phyloP scores from a whole-genome alignment of 2,113 vertebrate genomes.

The Mustela lutreola region DNA sequence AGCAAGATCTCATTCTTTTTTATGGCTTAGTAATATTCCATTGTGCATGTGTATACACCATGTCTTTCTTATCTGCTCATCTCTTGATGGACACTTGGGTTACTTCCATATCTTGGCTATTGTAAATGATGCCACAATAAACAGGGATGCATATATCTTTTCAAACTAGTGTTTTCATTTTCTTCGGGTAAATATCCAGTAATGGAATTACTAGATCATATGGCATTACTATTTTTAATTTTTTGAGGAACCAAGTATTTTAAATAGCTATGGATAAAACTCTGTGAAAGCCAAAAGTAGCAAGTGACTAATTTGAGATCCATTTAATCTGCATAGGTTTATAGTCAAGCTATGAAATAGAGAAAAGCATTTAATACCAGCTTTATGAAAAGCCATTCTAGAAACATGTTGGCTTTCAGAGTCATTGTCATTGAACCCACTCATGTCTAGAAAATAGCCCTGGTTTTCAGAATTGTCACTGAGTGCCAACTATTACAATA shows the following conservation, averaged over 20 bases:
- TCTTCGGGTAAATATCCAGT: background rate
- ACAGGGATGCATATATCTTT: background rate
- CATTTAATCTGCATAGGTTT: constrained; percentile 43
- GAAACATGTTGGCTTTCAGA: background rate
- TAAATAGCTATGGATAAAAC: background rate
- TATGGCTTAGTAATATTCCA: background rate
- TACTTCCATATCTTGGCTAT: background rate
- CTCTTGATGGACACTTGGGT: background rate
- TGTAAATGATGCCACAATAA: background rate
- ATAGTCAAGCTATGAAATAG: background rate
- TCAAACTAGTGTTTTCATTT: background rate
- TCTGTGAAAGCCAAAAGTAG: background rate
- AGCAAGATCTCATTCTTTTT: background rate
- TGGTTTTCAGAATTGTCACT: background rate
- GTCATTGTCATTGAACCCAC: background rate
- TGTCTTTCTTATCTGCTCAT: background rate
- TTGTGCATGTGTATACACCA: background rate
- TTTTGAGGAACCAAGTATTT: constrained; percentile 11
- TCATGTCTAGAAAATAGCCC: background rate
- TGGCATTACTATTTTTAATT: background rate
- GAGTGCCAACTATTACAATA: background rate
- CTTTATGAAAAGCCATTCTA: background rate
- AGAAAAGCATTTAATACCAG: background rate
- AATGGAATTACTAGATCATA: background rate
- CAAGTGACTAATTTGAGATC: constrained; percentile 5